A percentile compares a stretch with the other conserved stretches of the same genome.
phyloP scores from a whole-genome alignment of 2,797 vertebrate genomes.

The Florisuga fusca region DNA sequence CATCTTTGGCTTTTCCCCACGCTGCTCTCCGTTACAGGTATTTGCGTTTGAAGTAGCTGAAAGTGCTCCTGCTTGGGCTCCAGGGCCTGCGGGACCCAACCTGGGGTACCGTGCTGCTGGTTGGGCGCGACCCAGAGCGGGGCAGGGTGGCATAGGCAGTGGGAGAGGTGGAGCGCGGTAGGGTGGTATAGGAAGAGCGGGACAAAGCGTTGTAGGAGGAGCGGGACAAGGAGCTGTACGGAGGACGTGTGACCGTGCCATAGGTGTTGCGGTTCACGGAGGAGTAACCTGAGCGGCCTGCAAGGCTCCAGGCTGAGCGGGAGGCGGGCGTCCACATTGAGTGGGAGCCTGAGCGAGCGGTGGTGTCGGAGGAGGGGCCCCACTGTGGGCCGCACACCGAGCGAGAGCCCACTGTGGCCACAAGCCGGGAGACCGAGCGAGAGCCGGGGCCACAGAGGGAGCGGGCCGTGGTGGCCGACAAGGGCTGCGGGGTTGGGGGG shows the following conservation, averaged over 20 bases:
- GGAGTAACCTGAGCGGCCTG: neutral
- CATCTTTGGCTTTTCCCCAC: neutral
- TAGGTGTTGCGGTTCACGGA: slow-evolving; percentile 16
- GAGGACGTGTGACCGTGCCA: neutral
- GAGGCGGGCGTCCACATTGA: neutral
- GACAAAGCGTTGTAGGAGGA: slow-evolving; percentile 15
- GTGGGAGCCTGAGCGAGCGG: neutral
- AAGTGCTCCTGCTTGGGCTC: slow-evolving; percentile 17
- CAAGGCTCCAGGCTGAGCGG: neutral
- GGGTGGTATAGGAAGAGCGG: neutral
- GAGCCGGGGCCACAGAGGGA: neutral
- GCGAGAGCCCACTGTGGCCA: neutral
- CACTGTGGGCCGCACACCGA: slow-evolving; percentile 26
- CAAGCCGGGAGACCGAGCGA: neutral
- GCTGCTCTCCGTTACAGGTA: neutral
- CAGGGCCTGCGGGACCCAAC: neutral
- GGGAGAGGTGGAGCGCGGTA: slow-evolving; percentile 34
- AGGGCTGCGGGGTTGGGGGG: neutral
- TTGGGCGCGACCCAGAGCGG: neutral
- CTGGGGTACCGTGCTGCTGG: neutral
- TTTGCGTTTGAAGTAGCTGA: slow-evolving; percentile 46
- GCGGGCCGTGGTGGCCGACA: neutral
- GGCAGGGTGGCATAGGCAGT: slow-evolving; percentile 27
- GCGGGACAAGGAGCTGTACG: slow-evolving; percentile 21
- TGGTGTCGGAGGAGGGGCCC: neutral